Conservation (phyloP, 2,113 vertebrate species). For the Camelus dromedarius region DNA sequence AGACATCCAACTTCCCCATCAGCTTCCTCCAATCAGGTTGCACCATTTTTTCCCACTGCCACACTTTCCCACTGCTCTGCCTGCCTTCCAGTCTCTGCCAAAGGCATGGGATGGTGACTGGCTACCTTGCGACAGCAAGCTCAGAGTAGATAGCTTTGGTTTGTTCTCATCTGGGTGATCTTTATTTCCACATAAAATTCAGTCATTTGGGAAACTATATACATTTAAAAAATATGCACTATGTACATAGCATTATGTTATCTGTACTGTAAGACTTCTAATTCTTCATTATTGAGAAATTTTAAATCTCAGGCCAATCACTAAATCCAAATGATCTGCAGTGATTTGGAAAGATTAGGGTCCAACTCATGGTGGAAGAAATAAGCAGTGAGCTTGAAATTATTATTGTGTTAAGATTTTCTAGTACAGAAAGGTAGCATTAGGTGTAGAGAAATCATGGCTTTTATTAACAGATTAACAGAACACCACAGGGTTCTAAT, state of each 20-base stretch:
- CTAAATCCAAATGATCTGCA: neutral
- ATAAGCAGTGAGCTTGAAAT: neutral
- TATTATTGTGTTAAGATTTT: neutral
- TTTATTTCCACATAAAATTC: neutral
- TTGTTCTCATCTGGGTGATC: neutral
- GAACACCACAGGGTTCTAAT: neutral
- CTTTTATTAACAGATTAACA: neutral
- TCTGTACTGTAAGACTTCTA: neutral
- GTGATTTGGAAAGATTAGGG: neutral
- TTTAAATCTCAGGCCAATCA: neutral
- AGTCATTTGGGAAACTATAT: neutral
- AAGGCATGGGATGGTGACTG: too few species aligned
- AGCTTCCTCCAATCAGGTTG: neutral
- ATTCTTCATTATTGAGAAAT: neutral
- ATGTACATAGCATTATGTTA: neutral
- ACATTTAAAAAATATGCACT: neutral
- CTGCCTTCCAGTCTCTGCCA: neutral
- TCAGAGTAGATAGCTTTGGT: neutral
- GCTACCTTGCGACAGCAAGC: neutral
- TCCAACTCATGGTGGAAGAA: neutral
- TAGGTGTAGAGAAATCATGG: neutral
- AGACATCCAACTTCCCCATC: neutral
- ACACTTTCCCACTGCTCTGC: fast-evolving
- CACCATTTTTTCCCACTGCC: neutral
- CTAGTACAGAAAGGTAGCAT: neutral